A percentile compares a stretch with the other conserved stretches of the same genome.
phyloP scores from a whole-genome alignment of 2,113 vertebrate species.

The Phoxinus phoxinus region DNA sequence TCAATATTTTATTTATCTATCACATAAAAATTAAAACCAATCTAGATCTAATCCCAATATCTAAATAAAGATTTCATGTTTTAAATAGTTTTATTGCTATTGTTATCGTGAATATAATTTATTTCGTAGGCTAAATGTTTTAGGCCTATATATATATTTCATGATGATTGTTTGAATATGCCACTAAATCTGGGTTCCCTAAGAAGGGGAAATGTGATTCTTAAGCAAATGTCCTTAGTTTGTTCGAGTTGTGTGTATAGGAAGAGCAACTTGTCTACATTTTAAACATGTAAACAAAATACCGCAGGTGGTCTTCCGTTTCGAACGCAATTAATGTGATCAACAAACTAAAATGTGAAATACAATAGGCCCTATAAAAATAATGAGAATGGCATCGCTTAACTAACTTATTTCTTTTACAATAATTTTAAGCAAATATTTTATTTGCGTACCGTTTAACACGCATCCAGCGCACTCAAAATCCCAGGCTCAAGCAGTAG shows the following conservation, averaged over 20 bases:
- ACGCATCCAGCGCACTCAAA: not conserved
- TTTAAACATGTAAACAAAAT: constrained; percentile 44
- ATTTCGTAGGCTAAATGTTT: not conserved
- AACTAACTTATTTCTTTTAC: not conserved
- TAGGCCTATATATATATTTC: not conserved
- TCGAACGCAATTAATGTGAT: not conserved
- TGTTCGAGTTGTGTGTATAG: constrained; percentile 13
- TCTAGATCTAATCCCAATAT: not conserved
- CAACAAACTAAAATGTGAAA: constrained; percentile 1
- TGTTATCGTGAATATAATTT: not conserved
- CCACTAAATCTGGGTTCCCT: not conserved
- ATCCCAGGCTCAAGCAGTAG: not conserved
- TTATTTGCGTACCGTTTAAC: not conserved
- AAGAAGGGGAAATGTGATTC: constrained; percentile 24
- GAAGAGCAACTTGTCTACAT: constrained; percentile 28
- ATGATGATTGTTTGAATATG: not conserved
- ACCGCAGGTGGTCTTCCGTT: constrained; percentile 39
- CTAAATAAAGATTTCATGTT: not conserved
- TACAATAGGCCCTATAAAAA: not conserved
- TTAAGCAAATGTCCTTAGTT: constrained; percentile 27
- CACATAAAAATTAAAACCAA: not conserved
- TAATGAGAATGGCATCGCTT: not conserved
- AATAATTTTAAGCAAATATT: not conserved
- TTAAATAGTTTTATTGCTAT: not conserved
- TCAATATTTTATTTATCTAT: constrained; percentile 16